Base-by-base conservation (phyloP, 1,140 invertebrate genomes). In the Caenorhabditis tropicalis region DNA sequence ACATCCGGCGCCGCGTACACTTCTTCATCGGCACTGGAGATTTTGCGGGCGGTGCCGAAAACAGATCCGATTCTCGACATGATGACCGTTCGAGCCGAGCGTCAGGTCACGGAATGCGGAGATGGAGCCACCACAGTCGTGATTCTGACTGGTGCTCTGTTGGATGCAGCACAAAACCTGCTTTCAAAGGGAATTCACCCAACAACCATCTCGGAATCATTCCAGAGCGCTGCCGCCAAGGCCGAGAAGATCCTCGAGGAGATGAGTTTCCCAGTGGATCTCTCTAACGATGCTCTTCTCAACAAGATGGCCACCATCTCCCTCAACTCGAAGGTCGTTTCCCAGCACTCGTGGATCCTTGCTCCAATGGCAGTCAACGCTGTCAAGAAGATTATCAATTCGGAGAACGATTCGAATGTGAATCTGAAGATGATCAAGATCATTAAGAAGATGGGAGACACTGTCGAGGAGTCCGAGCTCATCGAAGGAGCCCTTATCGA, bases 101-200 rank as follows among this genome's bases (percentile, higher is more conserved):
- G 98, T 36, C 98, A 99, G 93, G 98, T 99, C 93, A 94, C 98
- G 88, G 98, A 99, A 93, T 98, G 98, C 89, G 98, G 98, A 81
- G 98, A 99, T 93, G 98, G 98, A 65, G 99, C 98, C 27, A 99
- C 98, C 4, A 96, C 96, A 58, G 97, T 99, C 81, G 92, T 93
- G 58, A 95, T 99, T 29, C 94, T 99, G 89, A 96, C 96, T 88
- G 98, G 98, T 49, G 95, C 96, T 87, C 91, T 99, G 21, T 92
- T 99, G 24, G 96, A 99, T 93, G 96, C 96, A 83, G 95, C 96
- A 85, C 94, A 97, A 91, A 97, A 97, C 91, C 92, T 99, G 0
- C 92, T 99, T 33, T 93, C 94, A 74, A 96, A 96, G 92, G 98
- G 97, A 84, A 96, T 99, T 91, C 98, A 99, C 92, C 98, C 98